Percentiles rank a stretch among this genome's conserved stretches.
Evolutionary conservation across 2,888 invertebrate species (phyloP).

Genomic region (Exocentrus adspersus): DNA sequence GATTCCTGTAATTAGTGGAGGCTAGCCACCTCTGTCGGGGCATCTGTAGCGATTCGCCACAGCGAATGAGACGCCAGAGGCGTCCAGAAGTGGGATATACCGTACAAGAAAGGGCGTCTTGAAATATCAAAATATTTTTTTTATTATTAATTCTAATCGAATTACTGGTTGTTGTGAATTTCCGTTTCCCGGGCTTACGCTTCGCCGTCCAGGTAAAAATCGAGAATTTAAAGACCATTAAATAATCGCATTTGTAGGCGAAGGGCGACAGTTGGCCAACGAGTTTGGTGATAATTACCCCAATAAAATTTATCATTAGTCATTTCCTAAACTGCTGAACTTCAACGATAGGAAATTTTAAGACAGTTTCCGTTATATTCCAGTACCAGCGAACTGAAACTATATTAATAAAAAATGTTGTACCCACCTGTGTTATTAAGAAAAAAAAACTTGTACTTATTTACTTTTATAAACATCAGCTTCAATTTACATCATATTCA

Average conservation of each 20-base stretch:
- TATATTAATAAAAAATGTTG: no score
- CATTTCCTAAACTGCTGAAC: constrained; percentile 46
- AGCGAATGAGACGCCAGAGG: constrained; percentile 2
- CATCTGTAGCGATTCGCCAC: constrained; percentile 46
- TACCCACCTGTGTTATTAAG: no score
- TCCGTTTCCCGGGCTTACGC: no score
- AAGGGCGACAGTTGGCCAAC: constrained; percentile 42
- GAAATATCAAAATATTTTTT: no score
- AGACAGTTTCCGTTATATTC: neutral
- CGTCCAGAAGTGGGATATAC: neutral
- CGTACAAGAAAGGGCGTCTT: no score
- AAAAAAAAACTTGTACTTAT: no score
- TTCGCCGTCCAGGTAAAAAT: constrained; percentile 4
- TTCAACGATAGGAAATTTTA: neutral
- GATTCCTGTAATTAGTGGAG: constrained; percentile 39
- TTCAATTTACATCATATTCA: neutral
- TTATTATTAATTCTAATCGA: no score
- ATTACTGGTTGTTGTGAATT: no score
- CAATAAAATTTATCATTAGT: constrained; percentile 46
- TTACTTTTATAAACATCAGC: no score
- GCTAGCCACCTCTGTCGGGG: constrained; percentile 23
- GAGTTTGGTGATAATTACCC: constrained; percentile 38
- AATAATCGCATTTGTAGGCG: neutral
- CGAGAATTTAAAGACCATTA: constrained; percentile 17
- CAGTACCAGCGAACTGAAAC: no score